Conservation (phyloP, 2,797 vertebrate species). For the Morelia viridis region DNA sequence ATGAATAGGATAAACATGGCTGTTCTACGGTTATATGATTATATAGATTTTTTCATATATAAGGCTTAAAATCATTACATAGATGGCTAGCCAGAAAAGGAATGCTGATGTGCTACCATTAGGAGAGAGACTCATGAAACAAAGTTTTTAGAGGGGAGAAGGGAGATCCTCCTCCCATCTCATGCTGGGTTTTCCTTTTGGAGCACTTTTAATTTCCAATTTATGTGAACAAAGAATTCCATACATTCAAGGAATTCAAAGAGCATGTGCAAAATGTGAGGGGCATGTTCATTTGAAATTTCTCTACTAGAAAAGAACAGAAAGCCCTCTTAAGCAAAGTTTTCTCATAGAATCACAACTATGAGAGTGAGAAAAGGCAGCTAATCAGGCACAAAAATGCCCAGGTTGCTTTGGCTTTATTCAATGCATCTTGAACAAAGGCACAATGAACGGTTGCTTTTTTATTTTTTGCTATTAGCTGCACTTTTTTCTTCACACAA, state of each 20-base stretch:
- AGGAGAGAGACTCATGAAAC: neutral
- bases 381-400: neutral
- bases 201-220: neutral
- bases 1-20: too few relatives aligned
- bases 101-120: neutral
- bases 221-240: neutral
- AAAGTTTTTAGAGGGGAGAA: neutral
- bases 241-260: neutral
- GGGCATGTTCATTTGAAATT: neutral
- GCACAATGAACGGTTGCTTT: neutral
- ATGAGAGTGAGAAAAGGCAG: neutral
- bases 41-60: too few relatives aligned
- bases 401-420: neutral
- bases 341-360: neutral
- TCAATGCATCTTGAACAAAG: constrained; percentile 44
- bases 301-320: neutral
- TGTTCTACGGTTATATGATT: too few relatives aligned
- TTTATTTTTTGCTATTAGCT: neutral
- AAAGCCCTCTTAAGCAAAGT: neutral
- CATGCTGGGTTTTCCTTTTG: neutral
- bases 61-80: too few relatives aligned
- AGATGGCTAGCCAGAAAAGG: neutral
- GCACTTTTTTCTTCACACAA: constrained; percentile 37
- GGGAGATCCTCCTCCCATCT: neutral
- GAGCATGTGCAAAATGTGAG: neutral